phyloP scores from a whole-genome alignment of 2,888 invertebrate genomes.

The Blomia tropicalis region DNA sequence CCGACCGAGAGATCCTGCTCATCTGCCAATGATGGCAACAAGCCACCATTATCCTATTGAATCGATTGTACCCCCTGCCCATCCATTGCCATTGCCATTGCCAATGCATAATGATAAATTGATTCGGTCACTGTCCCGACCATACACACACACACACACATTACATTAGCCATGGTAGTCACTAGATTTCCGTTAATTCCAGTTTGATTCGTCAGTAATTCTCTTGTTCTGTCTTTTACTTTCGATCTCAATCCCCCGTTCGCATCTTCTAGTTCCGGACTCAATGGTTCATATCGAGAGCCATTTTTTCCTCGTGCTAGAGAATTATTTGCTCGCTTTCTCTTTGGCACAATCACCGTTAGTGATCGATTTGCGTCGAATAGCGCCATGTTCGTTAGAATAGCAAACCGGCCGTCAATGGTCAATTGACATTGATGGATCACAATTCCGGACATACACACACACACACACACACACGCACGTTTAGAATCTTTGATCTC shows the following conservation, averaged over 20 bases:
- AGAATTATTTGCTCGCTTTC: slow-evolving; percentile 1
- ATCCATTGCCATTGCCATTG: not conserved
- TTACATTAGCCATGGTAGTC: not conserved
- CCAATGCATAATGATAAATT: slow-evolving; percentile 14
- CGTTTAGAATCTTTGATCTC: not conserved
- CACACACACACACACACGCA: too few relatives aligned
- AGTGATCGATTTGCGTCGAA: slow-evolving; percentile 5
- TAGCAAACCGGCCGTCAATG: not conserved
- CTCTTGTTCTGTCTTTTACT: not conserved
- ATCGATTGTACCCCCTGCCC: too few relatives aligned
- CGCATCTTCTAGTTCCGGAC: not conserved
- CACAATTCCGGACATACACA: too few relatives aligned
- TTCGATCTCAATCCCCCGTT: not conserved
- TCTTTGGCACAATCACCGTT: not conserved
- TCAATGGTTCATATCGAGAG: too few relatives aligned
- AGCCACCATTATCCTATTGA: not conserved
- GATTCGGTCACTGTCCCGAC: slow-evolving; percentile 5
- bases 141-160: not conserved
- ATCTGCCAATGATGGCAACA: too few relatives aligned
- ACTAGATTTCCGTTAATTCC: slow-evolving; percentile 11
- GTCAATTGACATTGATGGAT: slow-evolving; percentile 7
- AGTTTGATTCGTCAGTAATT: slow-evolving; percentile 5
- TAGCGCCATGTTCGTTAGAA: not conserved
- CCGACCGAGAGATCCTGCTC: too few relatives aligned
- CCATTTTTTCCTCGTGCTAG: not conserved